These are phyloP conservation scores for Bellardia pandia DNA, from an alignment of 2,888 invertebrate species.

Conservation along the genomic window DNA sequence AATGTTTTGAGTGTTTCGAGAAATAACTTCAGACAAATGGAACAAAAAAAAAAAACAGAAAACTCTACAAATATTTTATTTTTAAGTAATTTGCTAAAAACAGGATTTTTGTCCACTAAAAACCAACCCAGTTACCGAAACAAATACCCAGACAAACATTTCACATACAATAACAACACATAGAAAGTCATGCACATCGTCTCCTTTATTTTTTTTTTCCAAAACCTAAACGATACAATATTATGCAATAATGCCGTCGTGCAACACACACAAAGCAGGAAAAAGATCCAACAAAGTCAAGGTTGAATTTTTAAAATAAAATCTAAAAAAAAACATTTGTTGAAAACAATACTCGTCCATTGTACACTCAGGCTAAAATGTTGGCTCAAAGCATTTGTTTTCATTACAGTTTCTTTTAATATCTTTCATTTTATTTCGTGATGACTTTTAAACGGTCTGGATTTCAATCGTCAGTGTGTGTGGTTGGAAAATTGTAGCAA, in stretches of 20 bases:
- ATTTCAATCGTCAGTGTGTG: conserved; percentile 36
- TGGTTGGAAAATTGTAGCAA: conserved; percentile 65
- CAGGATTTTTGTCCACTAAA: conserved; percentile 31
- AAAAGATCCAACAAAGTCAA: conserved; percentile 46
- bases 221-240: conserved; percentile 47
- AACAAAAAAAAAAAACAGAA: neutral
- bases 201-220: conserved; percentile 35
- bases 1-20: neutral
- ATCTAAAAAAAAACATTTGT: conserved; percentile 37
- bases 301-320: conserved; percentile 51
- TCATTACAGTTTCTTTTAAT: conserved; percentile 16
- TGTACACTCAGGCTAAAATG: conserved; percentile 37
- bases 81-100: conserved; percentile 41
- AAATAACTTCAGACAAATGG: neutral
- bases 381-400: conserved; percentile 32
- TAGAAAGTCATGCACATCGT: conserved; percentile 21
- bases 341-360: neutral
- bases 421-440: neutral
- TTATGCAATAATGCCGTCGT: conserved; percentile 62
- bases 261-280: conserved; percentile 1
- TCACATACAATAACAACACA: neutral
- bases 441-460: neutral
- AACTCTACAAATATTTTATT: neutral
- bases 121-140: conserved; percentile 22
- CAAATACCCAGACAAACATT: neutral